These are phyloP conservation scores for Rhea americana DNA, from an alignment of 2,113 vertebrate genomes.

Conservation along the genomic window DNA sequence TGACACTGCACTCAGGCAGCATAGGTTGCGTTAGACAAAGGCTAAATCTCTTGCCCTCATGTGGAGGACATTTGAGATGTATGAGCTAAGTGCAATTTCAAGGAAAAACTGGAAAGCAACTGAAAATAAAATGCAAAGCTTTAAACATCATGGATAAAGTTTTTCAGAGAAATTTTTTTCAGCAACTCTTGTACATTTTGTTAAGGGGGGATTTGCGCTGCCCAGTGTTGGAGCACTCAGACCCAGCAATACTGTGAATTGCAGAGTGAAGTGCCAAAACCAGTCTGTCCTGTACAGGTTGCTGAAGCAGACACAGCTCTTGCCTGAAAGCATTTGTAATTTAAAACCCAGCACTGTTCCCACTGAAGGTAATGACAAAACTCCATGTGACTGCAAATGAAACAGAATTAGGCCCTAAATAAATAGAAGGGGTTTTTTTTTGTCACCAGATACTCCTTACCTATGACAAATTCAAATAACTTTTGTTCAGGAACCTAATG, in stretches of 20 bases:
- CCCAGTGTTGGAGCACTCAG: accelerated
- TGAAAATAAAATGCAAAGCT: background rate
- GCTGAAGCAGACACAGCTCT: conserved; percentile 22
- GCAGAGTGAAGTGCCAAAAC: conserved; percentile 49
- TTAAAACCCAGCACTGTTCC: conserved; percentile 9
- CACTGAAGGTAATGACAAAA: conserved; percentile 31
- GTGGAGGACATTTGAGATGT: background rate
- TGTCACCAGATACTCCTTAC: background rate
- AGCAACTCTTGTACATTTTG: background rate
- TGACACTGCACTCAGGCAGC: background rate
- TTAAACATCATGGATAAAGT: background rate
- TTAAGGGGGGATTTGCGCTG: background rate
- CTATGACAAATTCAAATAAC: background rate
- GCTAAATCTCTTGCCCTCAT: background rate
- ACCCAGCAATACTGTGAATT: background rate
- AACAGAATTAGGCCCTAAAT: conserved; percentile 48
- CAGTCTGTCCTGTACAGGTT: conserved; percentile 61
- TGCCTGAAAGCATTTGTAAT: conserved; percentile 61
- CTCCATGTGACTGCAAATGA: conserved; percentile 19
- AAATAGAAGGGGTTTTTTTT: background rate
- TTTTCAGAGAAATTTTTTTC: background rate
- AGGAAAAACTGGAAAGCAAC: background rate
- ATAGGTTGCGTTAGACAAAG: background rate
- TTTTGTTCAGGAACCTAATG: background rate
- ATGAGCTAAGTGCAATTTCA: background rate